These are phyloP conservation scores for Lycopodina hypogea DNA, from an alignment of 37 sponge, comb jelly and placozoan genomes.

Conservation along the genomic window DNA sequence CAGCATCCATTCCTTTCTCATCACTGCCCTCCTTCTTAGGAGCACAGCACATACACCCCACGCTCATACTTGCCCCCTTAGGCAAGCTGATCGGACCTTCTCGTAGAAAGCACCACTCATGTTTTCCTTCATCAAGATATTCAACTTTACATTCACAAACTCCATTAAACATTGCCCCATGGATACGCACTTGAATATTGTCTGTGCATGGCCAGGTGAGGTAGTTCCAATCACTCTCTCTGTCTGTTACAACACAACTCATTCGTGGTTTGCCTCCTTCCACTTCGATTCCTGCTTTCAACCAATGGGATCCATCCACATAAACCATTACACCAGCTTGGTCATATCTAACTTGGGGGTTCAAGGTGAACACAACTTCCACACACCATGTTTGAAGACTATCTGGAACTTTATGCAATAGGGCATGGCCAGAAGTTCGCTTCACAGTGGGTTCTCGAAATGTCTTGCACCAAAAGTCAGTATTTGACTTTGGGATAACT, in stretches of 20 bases:
- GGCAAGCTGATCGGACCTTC: not conserved
- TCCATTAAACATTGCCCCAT: not conserved
- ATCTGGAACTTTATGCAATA: conserved; percentile 6
- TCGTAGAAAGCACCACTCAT: conserved; percentile 30
- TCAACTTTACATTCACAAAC: conserved; percentile 17
- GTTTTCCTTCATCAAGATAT: conserved; percentile 8
- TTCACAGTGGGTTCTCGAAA: conserved; percentile 11
- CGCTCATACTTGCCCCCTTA: not conserved
- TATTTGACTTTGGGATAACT: conserved; percentile 14
- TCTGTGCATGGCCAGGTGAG: conserved; percentile 13
- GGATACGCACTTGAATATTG: conserved; percentile 15
- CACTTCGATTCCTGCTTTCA: conserved; percentile 49
- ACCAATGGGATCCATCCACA: conserved; percentile 21
- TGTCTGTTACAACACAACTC: conserved; percentile 52
- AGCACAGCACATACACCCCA: conserved; percentile 35
- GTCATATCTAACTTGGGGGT: conserved; percentile 15
- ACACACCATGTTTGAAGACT: conserved; percentile 1
- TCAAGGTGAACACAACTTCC: conserved; percentile 18
- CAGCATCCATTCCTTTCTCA: conserved; percentile 9
- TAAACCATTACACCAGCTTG: conserved; percentile 54
- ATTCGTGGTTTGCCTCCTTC: conserved; percentile 25
- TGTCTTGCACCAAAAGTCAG: conserved; percentile 53
- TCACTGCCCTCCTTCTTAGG: conserved; percentile 27
- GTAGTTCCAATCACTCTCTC: conserved; percentile 38
- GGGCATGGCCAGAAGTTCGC: conserved; percentile 19